Base-by-base conservation (phyloP, 2,797 vertebrate species). In the Hybognathus amarus region DNA sequence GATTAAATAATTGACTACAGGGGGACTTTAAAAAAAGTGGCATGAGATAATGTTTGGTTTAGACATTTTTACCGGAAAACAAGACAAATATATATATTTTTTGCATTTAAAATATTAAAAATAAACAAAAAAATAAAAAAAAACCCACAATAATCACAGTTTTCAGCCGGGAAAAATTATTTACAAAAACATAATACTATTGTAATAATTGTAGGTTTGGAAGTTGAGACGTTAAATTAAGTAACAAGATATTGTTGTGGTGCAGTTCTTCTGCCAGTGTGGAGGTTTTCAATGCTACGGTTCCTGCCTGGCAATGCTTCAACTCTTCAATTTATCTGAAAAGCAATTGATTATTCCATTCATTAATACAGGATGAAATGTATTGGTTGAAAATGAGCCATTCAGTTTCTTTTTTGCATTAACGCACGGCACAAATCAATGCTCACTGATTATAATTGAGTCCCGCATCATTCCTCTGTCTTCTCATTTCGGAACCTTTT, bases 271-370 rank as follows among this genome's bases (percentile, higher is more conserved):
- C 50, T 68, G 59, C 47, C 63, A 68, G 63, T 20, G 42, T 56
- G n/a, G 47, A 77, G 24, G 59, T 66, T 52, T 75, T 80, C 67
- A 74, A 30, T 30, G 2, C 20, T 24, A 36, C 5, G 9, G 8
- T n/a, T 81, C 40, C 69, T 67, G 9, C 73, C 40, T 61, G 24
- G 61, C 47, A 67, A 66, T 20, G 47, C 38, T 47, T 77, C 36
- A 77, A 33, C 61, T 50, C 61, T 36, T 61, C n/a, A 56, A 50
- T 68, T 66, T 71, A n/a, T 45, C 56, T 56, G 54, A 86, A 84
- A 86, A 83, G 67, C 59, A 61, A 68, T 77, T 83, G 87, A 86
- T 88, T 82, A 40, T 33, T 40, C 56, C 15, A 22, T 86, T 83
- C 75, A 78, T 71, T 71, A 61, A 52, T 56, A 61, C 36, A 70